Conservation (phyloP, 1,140 invertebrate species). For the Paralvinella palmiformis region DNA sequence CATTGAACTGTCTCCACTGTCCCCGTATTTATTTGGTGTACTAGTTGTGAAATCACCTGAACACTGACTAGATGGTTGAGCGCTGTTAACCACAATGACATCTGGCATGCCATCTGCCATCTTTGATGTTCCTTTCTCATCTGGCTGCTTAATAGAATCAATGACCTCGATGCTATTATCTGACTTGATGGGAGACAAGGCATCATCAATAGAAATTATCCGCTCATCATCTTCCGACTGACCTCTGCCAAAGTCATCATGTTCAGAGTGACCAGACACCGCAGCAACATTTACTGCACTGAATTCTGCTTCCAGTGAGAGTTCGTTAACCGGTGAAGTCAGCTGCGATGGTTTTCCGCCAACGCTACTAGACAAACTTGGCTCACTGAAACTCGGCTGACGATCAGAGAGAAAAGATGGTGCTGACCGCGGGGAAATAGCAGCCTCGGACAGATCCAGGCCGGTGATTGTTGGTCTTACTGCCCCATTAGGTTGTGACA, state of each 20-base stretch:
- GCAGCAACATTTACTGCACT: not conserved
- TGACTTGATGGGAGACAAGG: too few relatives aligned
- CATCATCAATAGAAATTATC: conserved; percentile 1
- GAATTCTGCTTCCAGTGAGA: conserved; percentile 10
- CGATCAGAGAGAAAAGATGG: too few relatives aligned
- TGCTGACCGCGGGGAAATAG: too few relatives aligned
- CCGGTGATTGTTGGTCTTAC: too few relatives aligned
- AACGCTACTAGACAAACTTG: too few relatives aligned
- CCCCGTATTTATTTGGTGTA: not conserved
- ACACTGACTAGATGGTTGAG: too few relatives aligned
- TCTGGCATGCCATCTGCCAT: too few relatives aligned
- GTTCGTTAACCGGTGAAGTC: conserved; percentile 3
- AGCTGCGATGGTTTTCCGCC: too few relatives aligned
- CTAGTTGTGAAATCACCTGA: not conserved
- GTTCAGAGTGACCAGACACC: not conserved
- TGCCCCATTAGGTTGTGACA: too few relatives aligned
- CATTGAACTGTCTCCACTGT: conserved; percentile 4
- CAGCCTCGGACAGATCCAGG: too few relatives aligned
- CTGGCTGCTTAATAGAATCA: not conserved
- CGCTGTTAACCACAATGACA: too few relatives aligned
- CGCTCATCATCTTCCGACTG: not conserved
- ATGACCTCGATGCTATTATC: not conserved
- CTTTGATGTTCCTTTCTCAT: not conserved
- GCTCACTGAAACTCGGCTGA: too few relatives aligned
- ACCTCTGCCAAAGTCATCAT: not conserved